These are phyloP conservation scores for Stegastes partitus DNA, from an alignment of 2,113 vertebrate species.

Conservation along the genomic window DNA sequence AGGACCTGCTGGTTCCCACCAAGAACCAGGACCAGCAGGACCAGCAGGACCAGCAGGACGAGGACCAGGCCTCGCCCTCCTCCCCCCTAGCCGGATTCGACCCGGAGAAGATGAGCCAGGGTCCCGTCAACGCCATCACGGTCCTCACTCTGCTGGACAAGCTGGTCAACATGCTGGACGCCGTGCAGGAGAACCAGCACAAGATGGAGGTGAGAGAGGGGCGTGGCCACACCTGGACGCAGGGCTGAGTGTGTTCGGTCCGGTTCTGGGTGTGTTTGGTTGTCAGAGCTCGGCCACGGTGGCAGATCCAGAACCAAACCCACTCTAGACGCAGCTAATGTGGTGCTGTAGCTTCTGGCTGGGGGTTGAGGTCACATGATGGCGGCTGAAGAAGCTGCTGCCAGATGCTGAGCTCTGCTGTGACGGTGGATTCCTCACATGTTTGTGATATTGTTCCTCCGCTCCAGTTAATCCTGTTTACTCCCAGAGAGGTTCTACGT, in stretches of 20 bases:
- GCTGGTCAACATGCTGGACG: slow-evolving; percentile 94
- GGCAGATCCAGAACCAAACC: no score
- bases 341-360: no score
- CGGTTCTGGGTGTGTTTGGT: no score
- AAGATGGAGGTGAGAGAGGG: slow-evolving; percentile 88
- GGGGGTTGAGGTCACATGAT: no score
- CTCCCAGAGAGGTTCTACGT: no score
- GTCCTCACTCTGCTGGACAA: slow-evolving; percentile 95
- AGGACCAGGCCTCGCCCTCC: slow-evolving; percentile 56
- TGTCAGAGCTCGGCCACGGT: no score
- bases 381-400: not conserved
- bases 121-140: slow-evolving; percentile 94
- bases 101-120: slow-evolving; percentile 62
- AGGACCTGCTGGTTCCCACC: slow-evolving; percentile 83
- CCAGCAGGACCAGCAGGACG: slow-evolving; percentile 49
- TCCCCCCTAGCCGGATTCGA: slow-evolving; percentile 41
- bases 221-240: not conserved
- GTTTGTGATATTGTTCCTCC: not conserved
- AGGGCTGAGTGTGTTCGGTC: no score
- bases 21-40: slow-evolving; percentile 64
- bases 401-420: not conserved
- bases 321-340: no score
- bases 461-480: no score
- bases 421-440: not conserved
- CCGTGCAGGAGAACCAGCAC: slow-evolving; percentile 92